These are phyloP conservation scores for Kryptolebias ocellatus DNA, from an alignment of 2,797 vertebrate species.

Conservation along the genomic window DNA sequence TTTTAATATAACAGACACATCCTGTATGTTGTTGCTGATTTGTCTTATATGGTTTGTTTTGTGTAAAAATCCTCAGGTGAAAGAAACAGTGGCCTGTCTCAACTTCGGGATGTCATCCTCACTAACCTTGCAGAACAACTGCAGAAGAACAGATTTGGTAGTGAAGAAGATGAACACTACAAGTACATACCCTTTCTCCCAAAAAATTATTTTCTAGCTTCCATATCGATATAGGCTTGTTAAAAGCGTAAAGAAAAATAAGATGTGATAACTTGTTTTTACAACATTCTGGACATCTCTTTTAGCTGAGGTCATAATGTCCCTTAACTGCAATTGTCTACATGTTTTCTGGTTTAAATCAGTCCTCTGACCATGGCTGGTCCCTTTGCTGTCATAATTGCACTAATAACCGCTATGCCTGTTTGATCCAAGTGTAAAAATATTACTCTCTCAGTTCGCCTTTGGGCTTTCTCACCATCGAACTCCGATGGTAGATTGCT, in stretches of 20 bases:
- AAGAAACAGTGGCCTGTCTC: conserved; percentile 91
- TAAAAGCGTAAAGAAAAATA: not conserved
- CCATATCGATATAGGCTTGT: not conserved
- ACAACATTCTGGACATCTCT: not conserved
- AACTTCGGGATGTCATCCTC: conserved; percentile 95
- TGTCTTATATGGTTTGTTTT: conserved; percentile 17
- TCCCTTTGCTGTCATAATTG: not conserved
- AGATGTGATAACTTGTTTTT: not conserved
- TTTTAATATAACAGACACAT: not conserved
- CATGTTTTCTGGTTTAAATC: too few relatives aligned
- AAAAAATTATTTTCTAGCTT: not conserved
- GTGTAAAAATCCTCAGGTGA: conserved; percentile 82
- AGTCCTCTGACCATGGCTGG: not conserved
- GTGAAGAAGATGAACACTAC: conserved; percentile 98
- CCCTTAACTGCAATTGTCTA: too few relatives aligned
- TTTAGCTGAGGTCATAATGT: too few relatives aligned
- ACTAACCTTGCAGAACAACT: conserved; percentile 94
- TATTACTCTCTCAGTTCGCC: not conserved
- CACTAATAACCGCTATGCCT: not conserved
- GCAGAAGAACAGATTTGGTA: conserved; percentile 97
- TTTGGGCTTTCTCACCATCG: not conserved
- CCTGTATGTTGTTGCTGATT: not conserved
- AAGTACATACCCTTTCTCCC: conserved; percentile 75
- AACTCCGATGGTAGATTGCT: not conserved
- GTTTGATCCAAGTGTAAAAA: not conserved